Conservation (phyloP, 2,797 vertebrate species). For the Artibeus jamaicensis region DNA sequence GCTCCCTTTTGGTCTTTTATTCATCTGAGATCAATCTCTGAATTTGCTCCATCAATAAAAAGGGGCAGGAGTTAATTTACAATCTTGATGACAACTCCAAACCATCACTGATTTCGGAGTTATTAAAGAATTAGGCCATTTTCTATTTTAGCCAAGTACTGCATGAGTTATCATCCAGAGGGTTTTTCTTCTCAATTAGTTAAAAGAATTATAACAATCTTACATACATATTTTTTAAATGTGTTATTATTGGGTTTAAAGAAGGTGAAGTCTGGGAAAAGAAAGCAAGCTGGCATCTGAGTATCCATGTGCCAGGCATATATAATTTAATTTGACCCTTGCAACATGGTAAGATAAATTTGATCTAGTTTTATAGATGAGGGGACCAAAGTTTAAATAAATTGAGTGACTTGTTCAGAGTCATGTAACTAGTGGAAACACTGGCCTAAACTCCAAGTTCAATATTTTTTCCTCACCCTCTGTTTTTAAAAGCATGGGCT, state of each 20-base stretch:
- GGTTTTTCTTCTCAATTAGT: slow-evolving; percentile 14
- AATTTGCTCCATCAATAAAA: slow-evolving; percentile 37
- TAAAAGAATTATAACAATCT: not conserved
- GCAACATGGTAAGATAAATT: slow-evolving; percentile 27
- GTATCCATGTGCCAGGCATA: not conserved
- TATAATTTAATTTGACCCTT: slow-evolving; percentile 50
- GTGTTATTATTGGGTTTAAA: not conserved
- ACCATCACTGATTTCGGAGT: slow-evolving; percentile 25
- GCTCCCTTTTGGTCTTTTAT: not conserved
- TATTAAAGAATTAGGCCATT: slow-evolving; percentile 48
- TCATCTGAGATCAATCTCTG: not conserved
- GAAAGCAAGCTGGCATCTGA: not conserved
- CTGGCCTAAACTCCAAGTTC: slow-evolving; percentile 6
- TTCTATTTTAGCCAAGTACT: slow-evolving; percentile 45
- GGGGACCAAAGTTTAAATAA: slow-evolving; percentile 42
- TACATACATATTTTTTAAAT: not conserved
- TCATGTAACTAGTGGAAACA: not conserved
- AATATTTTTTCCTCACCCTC: not conserved
- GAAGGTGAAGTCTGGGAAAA: slow-evolving; percentile 13
- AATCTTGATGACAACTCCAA: slow-evolving; percentile 9
- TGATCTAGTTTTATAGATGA: slow-evolving; percentile 49
- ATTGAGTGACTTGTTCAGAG: slow-evolving; percentile 14
- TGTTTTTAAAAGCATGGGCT: slow-evolving; percentile 8
- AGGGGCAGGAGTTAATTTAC: slow-evolving; percentile 48
- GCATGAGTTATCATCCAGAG: not conserved